Conservation (phyloP, 1,140 invertebrate species). For the Megalopta genalis region DNA sequence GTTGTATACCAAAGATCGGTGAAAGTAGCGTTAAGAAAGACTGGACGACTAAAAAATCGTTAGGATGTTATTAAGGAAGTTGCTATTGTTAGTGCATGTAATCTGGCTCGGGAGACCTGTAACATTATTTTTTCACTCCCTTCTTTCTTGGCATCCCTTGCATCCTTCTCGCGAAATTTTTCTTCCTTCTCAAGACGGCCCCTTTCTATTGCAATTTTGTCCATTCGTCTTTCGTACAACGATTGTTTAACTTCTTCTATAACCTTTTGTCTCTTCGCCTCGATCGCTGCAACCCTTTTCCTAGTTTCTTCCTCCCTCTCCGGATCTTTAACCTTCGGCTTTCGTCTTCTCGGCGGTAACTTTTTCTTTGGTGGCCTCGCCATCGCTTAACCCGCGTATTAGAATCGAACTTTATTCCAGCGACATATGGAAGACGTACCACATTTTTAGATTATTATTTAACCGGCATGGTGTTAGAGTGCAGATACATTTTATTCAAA, state of each 20-base stretch:
- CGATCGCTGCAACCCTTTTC: conserved; percentile 50
- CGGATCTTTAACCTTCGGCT: conserved; percentile 14
- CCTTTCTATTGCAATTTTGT: conserved; percentile 53
- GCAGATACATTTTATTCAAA: neutral
- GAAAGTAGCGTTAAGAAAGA: neutral
- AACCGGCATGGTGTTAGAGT: neutral
- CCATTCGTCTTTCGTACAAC: conserved; percentile 50
- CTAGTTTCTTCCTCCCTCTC: conserved; percentile 44
- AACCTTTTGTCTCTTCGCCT: conserved; percentile 56
- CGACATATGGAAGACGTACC: neutral
- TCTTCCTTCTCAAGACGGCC: conserved; percentile 44
- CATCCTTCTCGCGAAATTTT: conserved; percentile 36
- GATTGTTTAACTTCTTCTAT: conserved; percentile 55
- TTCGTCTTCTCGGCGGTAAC: conserved; percentile 22
- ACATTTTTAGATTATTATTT: neutral
- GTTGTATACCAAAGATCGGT: no score
- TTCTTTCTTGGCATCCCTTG: conserved; percentile 38
- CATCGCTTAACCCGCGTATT: conserved; percentile 2
- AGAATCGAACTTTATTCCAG: neutral
- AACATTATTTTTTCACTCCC: conserved; percentile 54
- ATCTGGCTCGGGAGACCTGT: conserved; percentile 43
- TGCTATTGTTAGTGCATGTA: neutral
- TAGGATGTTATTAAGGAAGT: neutral
- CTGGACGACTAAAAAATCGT: neutral
- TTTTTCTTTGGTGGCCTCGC: conserved; percentile 67